Base-by-base conservation (phyloP, 2,113 vertebrate species). In the Corapipo altera region DNA sequence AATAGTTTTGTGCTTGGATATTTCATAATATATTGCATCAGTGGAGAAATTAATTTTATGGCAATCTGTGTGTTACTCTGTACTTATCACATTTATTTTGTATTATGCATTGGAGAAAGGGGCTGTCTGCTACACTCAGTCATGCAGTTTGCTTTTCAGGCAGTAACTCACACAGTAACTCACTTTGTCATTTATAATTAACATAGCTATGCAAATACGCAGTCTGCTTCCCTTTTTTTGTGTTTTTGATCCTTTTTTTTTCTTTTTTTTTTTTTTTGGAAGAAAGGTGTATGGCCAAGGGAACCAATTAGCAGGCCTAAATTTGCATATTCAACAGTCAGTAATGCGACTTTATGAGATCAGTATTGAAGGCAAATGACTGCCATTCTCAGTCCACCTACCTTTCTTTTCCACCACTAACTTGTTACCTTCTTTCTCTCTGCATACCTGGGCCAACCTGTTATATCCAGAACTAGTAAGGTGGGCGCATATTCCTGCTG, bases 231-330 rank as follows among this genome's bases (percentile, higher is more conserved):
- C 93, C 77, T 89, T 67, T 72, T 54, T 11, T 91, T 91, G 44
- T 91, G 11, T 71, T 95, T 64, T 46, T 85, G 30, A 89, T 46
- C 19, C 3, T 71, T 85, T 95, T 89, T 71, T 0, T 41, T 41
- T 12, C 39, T 41, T 41, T 41, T 41, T 48, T 28, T 9, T 17
- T 71, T 82, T 57, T 69, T 83, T 69, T 73, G 12, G 12, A 88
- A 57, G n/a, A 30, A 93, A 85, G 72, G 5, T 58, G 5, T 85
- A 85, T 87, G 88, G 73, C 92, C 91, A 81, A 84, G 77, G 95
- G 96, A 98, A 81, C 76, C 71, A 96, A 96, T 97, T 97, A 96
- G 66, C 55, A 94, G 55, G 65, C 88, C 81, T 94, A 65, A 51
- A 91, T 94, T 96, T 87, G 62, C 84, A 85, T 97, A 85, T 93